Percentiles rank a stretch among this genome's conserved stretches.
Evolutionary conservation across 2,888 invertebrate species (phyloP).

Genomic region (Bibio marci): DNA sequence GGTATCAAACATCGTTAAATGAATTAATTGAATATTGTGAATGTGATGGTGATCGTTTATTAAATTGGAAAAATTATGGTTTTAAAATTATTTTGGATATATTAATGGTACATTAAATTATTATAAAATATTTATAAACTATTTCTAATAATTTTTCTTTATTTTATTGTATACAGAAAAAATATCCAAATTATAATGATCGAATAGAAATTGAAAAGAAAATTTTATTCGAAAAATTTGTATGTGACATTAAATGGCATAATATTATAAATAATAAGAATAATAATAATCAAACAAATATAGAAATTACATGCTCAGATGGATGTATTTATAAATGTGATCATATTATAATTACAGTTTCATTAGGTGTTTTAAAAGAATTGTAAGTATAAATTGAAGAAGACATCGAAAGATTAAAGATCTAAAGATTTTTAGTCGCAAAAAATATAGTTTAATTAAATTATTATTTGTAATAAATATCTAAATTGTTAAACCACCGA

Average conservation of each 20-base stretch:
- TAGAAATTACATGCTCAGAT: constrained; percentile 18
- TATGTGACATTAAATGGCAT: constrained; percentile 6
- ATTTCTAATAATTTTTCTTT: too few relatives aligned
- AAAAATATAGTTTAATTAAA: too few relatives aligned
- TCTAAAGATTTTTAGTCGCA: too few relatives aligned
- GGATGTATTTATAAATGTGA: constrained; percentile 33
- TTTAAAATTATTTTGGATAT: constrained; percentile 49
- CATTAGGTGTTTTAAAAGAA: constrained; percentile 45
- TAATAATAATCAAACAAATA: background rate
- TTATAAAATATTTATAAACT: too few relatives aligned
- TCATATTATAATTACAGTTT: constrained; percentile 41
- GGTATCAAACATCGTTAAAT: constrained; percentile 48
- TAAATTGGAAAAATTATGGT: constrained; percentile 60
- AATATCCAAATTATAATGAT: too few relatives aligned
- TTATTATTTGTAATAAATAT: too few relatives aligned
- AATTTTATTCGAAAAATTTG: constrained; percentile 5
- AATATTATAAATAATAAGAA: constrained; percentile 5
- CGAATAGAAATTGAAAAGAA: constrained; percentile 12
- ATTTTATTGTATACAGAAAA: too few relatives aligned
- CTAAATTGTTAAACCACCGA: too few relatives aligned
- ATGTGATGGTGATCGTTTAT: constrained; percentile 50
- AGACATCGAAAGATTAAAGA: too few relatives aligned
- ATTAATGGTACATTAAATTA: constrained; percentile 37
- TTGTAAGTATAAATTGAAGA: too few relatives aligned
- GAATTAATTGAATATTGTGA: constrained; percentile 43